Evolutionary conservation across 2,113 vertebrate genomes (phyloP), one percentile per base, ranked within the genome.

Genomic region (Polypterus senegalus): DNA sequence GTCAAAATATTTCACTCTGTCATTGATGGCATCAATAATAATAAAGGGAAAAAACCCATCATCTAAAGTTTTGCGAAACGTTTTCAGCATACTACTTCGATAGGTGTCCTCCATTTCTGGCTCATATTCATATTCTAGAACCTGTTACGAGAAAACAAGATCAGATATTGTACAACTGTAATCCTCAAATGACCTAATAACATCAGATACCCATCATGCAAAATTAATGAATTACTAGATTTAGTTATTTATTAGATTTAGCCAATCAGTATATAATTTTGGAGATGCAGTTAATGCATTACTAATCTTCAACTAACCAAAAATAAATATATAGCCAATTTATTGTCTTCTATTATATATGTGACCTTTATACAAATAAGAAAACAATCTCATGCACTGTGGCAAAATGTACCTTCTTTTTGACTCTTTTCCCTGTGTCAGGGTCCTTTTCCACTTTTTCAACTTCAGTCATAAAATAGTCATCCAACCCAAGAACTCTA

Each of bases 1-100:
- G 63, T 99, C 96, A 73, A 99, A 99, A 70, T 97, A 92, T 70
- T 93, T 88, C 60, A 98, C 95, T 73, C 81, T 81, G 66, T 97
- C 92, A 68, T 99, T 98, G 67, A 98, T 90, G 43, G 95, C 92
- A 73, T 99, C 96, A 58, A 99, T 79, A 67, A 99, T 99, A 72
- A 99, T 98, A 76, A 99, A 99, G 11, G 96, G 96, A 61, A 99
- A 99, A 78, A 99, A 99, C 5, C 96, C 95, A 7, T 99, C 96
- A 55, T 99, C 96, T 66, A 98, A 82, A 2, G 96, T 99, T 77
- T 99, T 99, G 75, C 91, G 94, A 68, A 99, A 99, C 3, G 95
- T 97, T 83, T 99, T 99, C 51, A 99, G 86, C 94, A 99, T 95
- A 79, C 95, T 97, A 79, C 79, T 94, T 47, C 96, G 84, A 67